A percentile compares a stretch with the other conserved stretches of the same genome.
phyloP scores from a whole-genome alignment of 1,140 invertebrate genomes.

The Doryteuthis pealeii region DNA sequence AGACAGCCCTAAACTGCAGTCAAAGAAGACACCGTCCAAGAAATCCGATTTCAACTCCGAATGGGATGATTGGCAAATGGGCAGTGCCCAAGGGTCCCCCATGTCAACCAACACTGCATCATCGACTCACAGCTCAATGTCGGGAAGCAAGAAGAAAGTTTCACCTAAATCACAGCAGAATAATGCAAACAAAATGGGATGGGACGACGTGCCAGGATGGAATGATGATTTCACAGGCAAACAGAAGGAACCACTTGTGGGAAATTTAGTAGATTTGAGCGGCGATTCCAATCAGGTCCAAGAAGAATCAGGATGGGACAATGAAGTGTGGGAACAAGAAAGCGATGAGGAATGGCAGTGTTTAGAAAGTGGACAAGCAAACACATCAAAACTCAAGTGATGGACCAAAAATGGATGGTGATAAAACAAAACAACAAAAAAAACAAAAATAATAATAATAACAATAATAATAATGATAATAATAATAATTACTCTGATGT shows the following conservation, averaged over 20 bases:
- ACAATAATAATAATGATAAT: too few relatives aligned
- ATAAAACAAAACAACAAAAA: too few relatives aligned
- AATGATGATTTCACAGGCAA: constrained; percentile 40
- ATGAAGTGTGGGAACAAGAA: constrained; percentile 50
- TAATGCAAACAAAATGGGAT: constrained; percentile 24
- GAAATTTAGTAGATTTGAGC: constrained; percentile 46
- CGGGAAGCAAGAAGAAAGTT: constrained; percentile 30
- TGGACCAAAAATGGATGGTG: too few relatives aligned
- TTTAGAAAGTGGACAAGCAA: constrained; percentile 34
- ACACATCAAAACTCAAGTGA: neutral
- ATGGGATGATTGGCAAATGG: constrained; percentile 40
- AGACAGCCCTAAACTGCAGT: constrained; percentile 16
- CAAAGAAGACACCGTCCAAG: constrained; percentile 26
- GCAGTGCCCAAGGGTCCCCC: constrained; percentile 25
- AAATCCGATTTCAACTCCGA: constrained; percentile 30
- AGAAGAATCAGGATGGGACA: constrained; percentile 47
- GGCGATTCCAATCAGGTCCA: neutral
- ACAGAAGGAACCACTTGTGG: constrained; percentile 49
- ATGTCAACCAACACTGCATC: neutral
- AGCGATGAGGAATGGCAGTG: constrained; percentile 48
- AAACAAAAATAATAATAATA: too few relatives aligned
- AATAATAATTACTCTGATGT: too few relatives aligned
- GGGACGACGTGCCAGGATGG: constrained; percentile 22
- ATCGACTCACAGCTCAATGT: constrained; percentile 16
- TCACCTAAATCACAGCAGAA: constrained; percentile 25